A percentile compares a stretch with the other conserved stretches of the same genome.
Evolutionary conservation across 2,797 vertebrate genomes (phyloP).

Genomic region (Pangasius larnaudii): DNA sequence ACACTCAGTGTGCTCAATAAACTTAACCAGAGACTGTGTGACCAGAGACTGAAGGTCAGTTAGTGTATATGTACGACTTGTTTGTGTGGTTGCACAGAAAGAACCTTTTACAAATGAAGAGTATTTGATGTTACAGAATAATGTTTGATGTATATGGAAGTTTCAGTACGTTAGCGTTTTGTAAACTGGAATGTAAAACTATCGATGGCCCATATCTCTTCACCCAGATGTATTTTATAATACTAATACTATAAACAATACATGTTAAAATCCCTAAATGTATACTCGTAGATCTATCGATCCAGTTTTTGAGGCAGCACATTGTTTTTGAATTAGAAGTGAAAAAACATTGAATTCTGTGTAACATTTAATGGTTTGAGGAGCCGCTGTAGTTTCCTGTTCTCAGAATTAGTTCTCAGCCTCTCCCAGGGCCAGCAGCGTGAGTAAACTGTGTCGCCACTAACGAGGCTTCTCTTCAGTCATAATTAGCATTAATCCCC

Average conservation of each 20-base stretch:
- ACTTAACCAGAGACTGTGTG: no score
- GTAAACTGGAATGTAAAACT: neutral
- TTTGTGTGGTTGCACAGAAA: neutral
- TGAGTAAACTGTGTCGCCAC: slow-evolving; percentile 43
- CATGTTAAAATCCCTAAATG: neutral
- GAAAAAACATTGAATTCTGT: neutral
- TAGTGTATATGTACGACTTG: neutral
- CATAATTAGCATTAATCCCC: slow-evolving; percentile 75
- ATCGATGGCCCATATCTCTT: neutral
- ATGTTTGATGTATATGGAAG: no score
- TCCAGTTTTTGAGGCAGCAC: neutral
- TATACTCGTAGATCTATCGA: neutral
- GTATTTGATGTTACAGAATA: neutral
- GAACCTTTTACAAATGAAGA: neutral
- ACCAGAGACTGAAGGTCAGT: neutral
- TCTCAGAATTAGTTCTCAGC: neutral
- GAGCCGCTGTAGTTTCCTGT: neutral
- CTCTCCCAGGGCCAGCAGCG: slow-evolving; percentile 51
- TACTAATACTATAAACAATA: neutral
- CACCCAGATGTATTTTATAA: neutral
- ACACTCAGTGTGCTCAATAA: neutral
- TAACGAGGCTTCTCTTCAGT: slow-evolving; percentile 46
- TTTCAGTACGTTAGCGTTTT: no score
- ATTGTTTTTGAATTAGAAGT: neutral
- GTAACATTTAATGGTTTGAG: slow-evolving; percentile 4